Evolutionary conservation across 1,140 invertebrate species (phyloP).

Genomic region (Bombus consobrinus): DNA sequence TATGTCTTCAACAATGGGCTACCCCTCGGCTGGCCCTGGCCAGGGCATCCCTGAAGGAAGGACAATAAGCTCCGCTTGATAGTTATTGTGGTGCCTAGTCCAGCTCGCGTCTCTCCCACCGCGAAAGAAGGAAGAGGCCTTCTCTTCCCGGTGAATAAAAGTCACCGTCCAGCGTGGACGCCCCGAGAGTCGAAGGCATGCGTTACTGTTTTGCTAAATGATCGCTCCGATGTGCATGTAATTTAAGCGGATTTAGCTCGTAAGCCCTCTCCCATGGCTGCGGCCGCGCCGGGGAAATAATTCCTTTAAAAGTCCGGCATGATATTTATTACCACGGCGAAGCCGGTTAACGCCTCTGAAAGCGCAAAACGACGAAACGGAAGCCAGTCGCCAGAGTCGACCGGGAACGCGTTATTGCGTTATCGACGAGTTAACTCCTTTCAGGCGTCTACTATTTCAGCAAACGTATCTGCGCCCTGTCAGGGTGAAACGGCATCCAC

Average conservation of each 20-base stretch:
- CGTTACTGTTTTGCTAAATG: constrained; percentile 42
- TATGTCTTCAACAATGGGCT: constrained; percentile 73
- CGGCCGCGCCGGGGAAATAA: not conserved
- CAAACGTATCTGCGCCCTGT: not conserved
- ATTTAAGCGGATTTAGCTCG: constrained; percentile 36
- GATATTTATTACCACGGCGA: constrained; percentile 22
- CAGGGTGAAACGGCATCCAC: not conserved
- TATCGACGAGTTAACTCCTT: constrained; percentile 13
- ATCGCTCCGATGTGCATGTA: not conserved
- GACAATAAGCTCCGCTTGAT: constrained; percentile 79
- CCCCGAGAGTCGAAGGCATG: not conserved
- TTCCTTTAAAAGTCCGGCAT: not conserved
- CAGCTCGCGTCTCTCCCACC: constrained; percentile 56
- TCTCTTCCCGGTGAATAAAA: constrained; percentile 55
- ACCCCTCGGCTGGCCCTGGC: constrained; percentile 45
- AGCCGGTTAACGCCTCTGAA: constrained; percentile 22
- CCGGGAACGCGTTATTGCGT: not conserved
- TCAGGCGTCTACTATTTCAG: not conserved
- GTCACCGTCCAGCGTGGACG: constrained; percentile 32
- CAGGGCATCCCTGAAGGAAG: constrained; percentile 67
- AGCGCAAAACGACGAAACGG: not conserved
- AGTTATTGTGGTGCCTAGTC: constrained; percentile 78
- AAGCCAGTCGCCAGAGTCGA: not conserved
- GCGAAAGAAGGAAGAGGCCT: constrained; percentile 33
- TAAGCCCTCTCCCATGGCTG: not conserved